Conservation (phyloP, 1,140 invertebrate genomes). For the Penaeus japonicus region DNA sequence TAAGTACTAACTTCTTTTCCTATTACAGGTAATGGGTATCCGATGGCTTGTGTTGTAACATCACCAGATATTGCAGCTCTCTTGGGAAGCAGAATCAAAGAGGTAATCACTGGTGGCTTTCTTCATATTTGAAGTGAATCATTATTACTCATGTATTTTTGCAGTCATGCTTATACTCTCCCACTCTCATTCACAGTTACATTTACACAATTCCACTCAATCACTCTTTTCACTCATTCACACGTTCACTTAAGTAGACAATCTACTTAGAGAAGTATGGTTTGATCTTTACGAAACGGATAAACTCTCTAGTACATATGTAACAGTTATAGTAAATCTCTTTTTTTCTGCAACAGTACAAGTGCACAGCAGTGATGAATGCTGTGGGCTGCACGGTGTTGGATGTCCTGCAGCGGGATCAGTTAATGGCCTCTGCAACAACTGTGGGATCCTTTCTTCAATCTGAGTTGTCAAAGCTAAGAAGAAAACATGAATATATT, state of each 20-base stretch:
- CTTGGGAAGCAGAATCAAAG: conserved; percentile 39
- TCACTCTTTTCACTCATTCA: too few species aligned
- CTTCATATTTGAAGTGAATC: too few species aligned
- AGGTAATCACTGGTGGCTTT: conserved; percentile 8
- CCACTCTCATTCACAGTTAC: too few species aligned
- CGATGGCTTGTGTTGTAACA: conserved; percentile 42
- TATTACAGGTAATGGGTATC: conserved; percentile 41
- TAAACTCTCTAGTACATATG: too few species aligned
- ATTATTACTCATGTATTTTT: too few species aligned
- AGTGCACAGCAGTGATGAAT: conserved; percentile 10
- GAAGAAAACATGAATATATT: conserved; percentile 35
- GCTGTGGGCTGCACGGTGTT: conserved; percentile 39
- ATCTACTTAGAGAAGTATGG: too few species aligned
- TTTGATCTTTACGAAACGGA: too few species aligned
- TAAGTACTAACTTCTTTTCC: too few species aligned
- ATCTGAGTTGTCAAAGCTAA: background rate
- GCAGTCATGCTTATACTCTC: too few species aligned
- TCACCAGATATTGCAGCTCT: conserved; percentile 37
- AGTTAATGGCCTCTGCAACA: conserved; percentile 24
- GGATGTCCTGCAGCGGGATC: conserved; percentile 2
- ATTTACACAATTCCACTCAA: too few species aligned
- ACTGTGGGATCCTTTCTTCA: conserved; percentile 20
- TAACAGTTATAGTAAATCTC: background rate
- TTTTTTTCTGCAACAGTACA: background rate
- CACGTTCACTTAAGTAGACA: too few species aligned